Base-by-base conservation (phyloP, 1,140 invertebrate species). In the Potamilus streckersoni region DNA sequence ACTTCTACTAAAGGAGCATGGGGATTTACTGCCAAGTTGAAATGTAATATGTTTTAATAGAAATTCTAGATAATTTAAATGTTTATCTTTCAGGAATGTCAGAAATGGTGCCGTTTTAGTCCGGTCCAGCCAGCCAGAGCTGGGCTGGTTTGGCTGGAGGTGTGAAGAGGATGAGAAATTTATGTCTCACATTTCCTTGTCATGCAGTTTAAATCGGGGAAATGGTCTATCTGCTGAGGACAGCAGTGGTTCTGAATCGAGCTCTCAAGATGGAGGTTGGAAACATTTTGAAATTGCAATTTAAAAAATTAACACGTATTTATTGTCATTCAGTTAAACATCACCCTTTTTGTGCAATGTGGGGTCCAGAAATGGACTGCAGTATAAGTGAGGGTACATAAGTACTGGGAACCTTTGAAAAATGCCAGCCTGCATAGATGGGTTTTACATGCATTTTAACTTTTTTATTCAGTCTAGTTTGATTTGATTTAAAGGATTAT, bases 141-240 rank as follows among this genome's bases (percentile, higher is more conserved):
- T 97, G 20, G 96, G 97, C 61, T 97, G 96, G 94, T 92, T 98
- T 11, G 95, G 96, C 65, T 98, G 96, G 96, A 92, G 97, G 60
- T 96, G 94, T 76, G 89, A 92, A 60, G 94, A 96, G 80, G 97
- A 99, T 89, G 97, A 98, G 89, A 93, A 94, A 71, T 90, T 98
- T 23, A 85, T 98, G 11, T 94, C 95, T 84, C 94, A 95, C 16
- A 94, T 97, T 75, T 93, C 95, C 13, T 92, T 94, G 82, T 95
- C 96, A 23, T 98, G 96, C 91, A 93, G 93, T 31, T 78, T 72
- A 49, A 86, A 90, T 71, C 83, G 81, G 57, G 84, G 85, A 13
- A 71, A 49, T 49, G 38, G 19, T 15, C n/a, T 60, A 0, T 16
- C 72, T 4, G 71, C 17, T 62, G 79, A 82, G n/a, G 79, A 81